Base-by-base conservation (phyloP, 30 jellyfish, hydroid and myxozoan genomes). In the Hydra vulgaris region DNA sequence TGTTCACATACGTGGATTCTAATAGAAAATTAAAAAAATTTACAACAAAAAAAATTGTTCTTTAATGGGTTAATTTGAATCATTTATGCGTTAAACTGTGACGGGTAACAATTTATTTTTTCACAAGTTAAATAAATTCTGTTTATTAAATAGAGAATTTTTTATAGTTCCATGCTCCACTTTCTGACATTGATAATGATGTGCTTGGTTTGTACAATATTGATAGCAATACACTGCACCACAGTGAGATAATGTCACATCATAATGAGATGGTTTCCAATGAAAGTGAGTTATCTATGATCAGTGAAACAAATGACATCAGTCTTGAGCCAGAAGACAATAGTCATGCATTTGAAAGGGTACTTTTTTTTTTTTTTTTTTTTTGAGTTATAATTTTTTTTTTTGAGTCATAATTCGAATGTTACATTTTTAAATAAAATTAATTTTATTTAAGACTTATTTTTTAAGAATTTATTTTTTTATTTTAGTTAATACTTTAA, bases 241-340 rank as follows among this genome's bases (percentile, higher is more conserved):
- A 80, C 69, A 80, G 70, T 80, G 87, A 80, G n/a, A 80, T 80
- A 24, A 21, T 73, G 66, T 26, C 66, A 19, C 26, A 68, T 73
- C 87, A 80, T 80, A 66, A 80, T 80, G 87, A 80, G 70, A 80
- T 80, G n/a, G 27, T 80, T 20, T 82, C 81, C 17, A 69, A 78
- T 24, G 26, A 55, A 0, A 78, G 23, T 25, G 85, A 78, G 27
- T 22, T 40, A 8, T 52, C 54, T 18, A 23, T 52, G 27, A 80
- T 80, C 53, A 52, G 70, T 80, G 81, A 67, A 21, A 70, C 25
- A 7, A 70, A 80, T 40, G 70, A 71, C 70, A 26, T 80, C 0
- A 80, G 81, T 70, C 54, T 80, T 1, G 87, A 80, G 24, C 85
- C 85, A 20, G 77, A 66, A 22, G 77, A 78, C 7, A 40, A 66